Conservation (phyloP, 2,113 vertebrate species). For the Equus quagga region DNA sequence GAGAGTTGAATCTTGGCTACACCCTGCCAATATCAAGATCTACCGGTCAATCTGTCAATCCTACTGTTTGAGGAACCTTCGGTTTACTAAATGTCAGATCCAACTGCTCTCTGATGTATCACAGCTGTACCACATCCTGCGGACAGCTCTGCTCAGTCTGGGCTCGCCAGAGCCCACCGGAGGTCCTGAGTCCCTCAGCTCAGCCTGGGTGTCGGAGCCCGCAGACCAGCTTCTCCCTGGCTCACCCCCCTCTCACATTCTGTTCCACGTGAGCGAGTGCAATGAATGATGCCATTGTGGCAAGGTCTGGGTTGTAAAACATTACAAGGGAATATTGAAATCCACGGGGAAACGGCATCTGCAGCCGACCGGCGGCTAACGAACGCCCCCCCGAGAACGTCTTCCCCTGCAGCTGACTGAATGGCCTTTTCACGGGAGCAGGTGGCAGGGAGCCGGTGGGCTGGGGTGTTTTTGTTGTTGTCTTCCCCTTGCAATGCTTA, state of each 20-base stretch:
- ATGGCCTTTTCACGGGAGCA: slow-evolving; percentile 76
- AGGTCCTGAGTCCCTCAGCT: not conserved
- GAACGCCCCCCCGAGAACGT: not conserved
- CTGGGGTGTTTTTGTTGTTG: not conserved
- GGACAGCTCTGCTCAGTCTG: not conserved
- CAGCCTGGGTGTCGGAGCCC: not conserved
- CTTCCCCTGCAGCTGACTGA: slow-evolving; percentile 41
- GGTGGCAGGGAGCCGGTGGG: slow-evolving; percentile 56
- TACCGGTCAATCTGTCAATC: rapidly evolving
- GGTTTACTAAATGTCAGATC: not conserved
- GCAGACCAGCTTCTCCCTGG: not conserved
- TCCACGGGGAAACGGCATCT: not conserved
- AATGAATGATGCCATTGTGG: slow-evolving; percentile 73
- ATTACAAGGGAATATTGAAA: slow-evolving; percentile 77
- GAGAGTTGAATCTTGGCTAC: not conserved
- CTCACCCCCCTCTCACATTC: not conserved
- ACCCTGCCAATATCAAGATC: not conserved
- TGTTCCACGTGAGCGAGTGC: not conserved
- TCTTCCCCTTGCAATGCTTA: not conserved
- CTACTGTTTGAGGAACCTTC: rapidly evolving
- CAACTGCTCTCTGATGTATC: not conserved
- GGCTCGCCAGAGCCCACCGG: not conserved
- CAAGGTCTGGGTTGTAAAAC: slow-evolving; percentile 70
- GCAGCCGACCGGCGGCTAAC: slow-evolving; percentile 22
- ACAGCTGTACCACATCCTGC: rapidly evolving